Base-by-base conservation (phyloP, 2,797 vertebrate genomes). In the Cyprinodon diabolis region DNA sequence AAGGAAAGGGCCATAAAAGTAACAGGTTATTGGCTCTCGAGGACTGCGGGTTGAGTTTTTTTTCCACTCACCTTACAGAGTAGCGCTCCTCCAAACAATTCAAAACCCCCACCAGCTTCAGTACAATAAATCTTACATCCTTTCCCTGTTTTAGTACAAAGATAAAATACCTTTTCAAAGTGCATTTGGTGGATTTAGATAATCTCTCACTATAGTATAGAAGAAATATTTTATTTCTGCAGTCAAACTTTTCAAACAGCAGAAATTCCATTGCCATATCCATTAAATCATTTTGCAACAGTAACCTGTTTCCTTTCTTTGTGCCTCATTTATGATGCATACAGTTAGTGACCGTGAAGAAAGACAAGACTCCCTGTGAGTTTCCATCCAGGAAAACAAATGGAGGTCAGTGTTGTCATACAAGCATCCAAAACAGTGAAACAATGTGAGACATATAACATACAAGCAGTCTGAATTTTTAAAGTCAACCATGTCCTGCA, bases 401-500 rank as follows among this genome's bases (percentile, higher is more conserved):
- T 37, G 51, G 4, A 15, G 58, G 65, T 76, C 62, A 84, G 15
- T 48, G 70, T 72, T 82, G 75, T 81, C 57, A 19, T 40, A 74
- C 60, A 62, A 73, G 75, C 68, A 76, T 72, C 73, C 23, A 79
- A 79, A 81, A 70, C 56, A 1, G 15, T 19, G 48, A 69, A 85
- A 82, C 66, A 57, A 25, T 72, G 69, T 35, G 69, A 76, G 71
- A 85, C 76, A 80, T 30, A 30, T 3, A 30, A 66, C 77, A 70
- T 48, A 75, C 69, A 80, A 75, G 80, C 81, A 65, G 55, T 15
- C n/a, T 63, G 72, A 68, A 56, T 63, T 72, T 68, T 87, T 76
- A 89, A 87, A 89, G 90, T 90, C 87, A 85, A 83, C 74, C 73
- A 56, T 80, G 74, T 82, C 91, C 86, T 43, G 80, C 57, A 86